Percentiles rank a stretch among this genome's conserved stretches.
phyloP scores from a whole-genome alignment of 2,797 vertebrate genomes.

The Falco novaeseelandiae region DNA sequence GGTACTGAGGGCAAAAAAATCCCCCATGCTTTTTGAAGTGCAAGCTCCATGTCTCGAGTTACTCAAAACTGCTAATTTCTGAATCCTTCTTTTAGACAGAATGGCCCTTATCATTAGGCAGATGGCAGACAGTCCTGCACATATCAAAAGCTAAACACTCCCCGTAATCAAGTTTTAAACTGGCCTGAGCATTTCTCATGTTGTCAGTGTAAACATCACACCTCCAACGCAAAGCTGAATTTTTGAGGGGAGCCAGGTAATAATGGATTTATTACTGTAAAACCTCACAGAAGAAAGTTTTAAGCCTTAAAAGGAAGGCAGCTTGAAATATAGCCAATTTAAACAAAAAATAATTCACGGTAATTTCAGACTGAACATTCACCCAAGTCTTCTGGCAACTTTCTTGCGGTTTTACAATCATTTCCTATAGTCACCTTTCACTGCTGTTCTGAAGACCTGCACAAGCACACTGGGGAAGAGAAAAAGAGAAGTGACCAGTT shows the following conservation, averaged over 20 bases:
- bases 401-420: neutral
- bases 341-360: conserved; percentile 28
- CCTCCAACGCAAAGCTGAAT: neutral
- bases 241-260: neutral
- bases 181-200: neutral
- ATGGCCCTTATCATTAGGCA: neutral
- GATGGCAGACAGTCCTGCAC: neutral
- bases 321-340: conserved; percentile 6
- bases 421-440: neutral
- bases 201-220: neutral
- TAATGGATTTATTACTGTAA: neutral
- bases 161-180: neutral
- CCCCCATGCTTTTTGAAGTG: neutral
- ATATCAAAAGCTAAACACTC: neutral
- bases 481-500: neutral
- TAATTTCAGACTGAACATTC: conserved; percentile 3
- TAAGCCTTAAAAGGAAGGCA: conserved; percentile 1
- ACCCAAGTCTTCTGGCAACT: neutral
- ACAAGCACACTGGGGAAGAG: neutral
- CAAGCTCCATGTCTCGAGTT: neutral
- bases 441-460: neutral
- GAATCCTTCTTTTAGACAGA: neutral
- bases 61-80: neutral
- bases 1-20: neutral
- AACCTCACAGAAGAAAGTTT: neutral